Percentiles rank a stretch among this genome's conserved stretches.
Evolutionary conservation across 2,113 vertebrate genomes (phyloP).

Genomic region (Python bivittatus): DNA sequence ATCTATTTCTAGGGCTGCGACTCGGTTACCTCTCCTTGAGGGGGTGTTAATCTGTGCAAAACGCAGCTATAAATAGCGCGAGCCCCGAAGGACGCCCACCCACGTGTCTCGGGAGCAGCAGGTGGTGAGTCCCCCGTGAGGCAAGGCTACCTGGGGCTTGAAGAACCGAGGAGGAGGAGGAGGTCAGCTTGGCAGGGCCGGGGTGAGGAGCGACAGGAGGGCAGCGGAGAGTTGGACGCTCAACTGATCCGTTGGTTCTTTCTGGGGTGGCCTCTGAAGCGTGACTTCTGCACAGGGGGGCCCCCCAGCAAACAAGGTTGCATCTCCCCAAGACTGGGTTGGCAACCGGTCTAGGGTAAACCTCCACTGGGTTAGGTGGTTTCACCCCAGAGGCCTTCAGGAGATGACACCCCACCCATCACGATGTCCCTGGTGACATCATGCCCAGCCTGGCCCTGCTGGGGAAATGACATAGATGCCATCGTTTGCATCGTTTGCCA

Average conservation of each 20-base stretch:
- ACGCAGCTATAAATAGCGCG: background rate
- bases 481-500: too few relatives aligned
- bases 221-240: too few relatives aligned
- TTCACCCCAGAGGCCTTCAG: too few relatives aligned
- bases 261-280: too few relatives aligned
- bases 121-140: background rate
- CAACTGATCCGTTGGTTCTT: too few relatives aligned
- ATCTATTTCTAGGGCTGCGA: background rate
- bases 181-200: background rate
- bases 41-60: background rate
- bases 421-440: too few relatives aligned
- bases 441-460: too few relatives aligned
- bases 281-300: background rate
- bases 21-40: background rate
- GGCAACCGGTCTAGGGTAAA: too few relatives aligned
- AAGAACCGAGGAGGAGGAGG: background rate
- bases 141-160: background rate
- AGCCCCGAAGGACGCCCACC: background rate
- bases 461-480: too few relatives aligned
- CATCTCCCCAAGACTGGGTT: too few relatives aligned
- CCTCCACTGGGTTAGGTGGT: too few relatives aligned
- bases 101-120: background rate
- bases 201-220: fast-evolving
- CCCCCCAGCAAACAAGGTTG: background rate
- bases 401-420: too few relatives aligned